Evolutionary conservation across 2,113 vertebrate species (phyloP), one percentile per base, ranked within the genome.

Genomic region (Rhodinocichla rosea): DNA sequence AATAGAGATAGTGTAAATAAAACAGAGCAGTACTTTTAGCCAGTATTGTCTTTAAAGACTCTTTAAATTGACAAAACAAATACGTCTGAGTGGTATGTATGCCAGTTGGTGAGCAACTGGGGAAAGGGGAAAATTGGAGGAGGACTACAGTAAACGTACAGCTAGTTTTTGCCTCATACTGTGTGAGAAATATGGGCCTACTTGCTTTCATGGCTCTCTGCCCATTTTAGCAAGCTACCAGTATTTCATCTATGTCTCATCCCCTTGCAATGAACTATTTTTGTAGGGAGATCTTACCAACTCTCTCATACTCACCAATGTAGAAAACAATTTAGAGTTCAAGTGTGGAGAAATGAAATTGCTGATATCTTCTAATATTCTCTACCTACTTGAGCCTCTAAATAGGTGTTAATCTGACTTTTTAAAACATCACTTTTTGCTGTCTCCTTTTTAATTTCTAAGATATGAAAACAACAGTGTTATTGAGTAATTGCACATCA

Each of bases 161-260:
- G 37, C 28, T 71, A 84, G 70, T 14, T 86, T 93, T 94, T 88
- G 15, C 57, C 44, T 73, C 59, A 50, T 75, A 18, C n/a, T 94
- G 42, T 4, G 3, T 81, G 55, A 89, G 59, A 87, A 94, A 83
- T 77, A 89, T 69, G 81, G 21, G 45, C 28, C 59, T 83, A 55
- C 71, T 91, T 64, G 63, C 33, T 63, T 17, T 84, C 57, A 18
- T 85, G 85, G 56, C 65, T 42, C 62, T 60, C 65, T 94, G 65
- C 75, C 91, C 35, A 26, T 73, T 94, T 93, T 83, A 94, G 79
- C 86, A 93, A 90, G 52, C 39, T 73, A 65, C 68, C 3, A 23
- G 80, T 65, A 91, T 92, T 92, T 83, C 28, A 22, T 83, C 68
- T 90, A 74, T 92, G 91, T 20, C 63, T 96, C 64, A 89, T 49